Evolutionary conservation across 2,888 invertebrate genomes (phyloP).

Genomic region (Eupithecia subfuscata): DNA sequence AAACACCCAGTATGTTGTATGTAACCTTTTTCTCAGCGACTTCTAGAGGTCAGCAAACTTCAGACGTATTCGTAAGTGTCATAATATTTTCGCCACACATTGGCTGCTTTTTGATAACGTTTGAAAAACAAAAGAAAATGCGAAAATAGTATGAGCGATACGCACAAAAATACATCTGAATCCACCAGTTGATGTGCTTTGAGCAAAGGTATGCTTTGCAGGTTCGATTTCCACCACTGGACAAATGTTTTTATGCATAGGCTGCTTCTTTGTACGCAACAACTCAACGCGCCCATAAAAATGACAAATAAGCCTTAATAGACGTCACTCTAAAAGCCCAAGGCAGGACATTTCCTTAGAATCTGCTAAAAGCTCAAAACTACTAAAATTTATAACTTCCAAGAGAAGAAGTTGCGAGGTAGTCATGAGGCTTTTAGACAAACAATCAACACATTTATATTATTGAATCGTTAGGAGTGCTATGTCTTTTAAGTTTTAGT

Average conservation of each 20-base stretch:
- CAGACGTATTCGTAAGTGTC: no score
- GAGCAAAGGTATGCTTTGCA: neutral
- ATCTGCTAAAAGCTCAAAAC: neutral
- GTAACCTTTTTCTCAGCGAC: no score
- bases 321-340: neutral
- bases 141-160: neutral
- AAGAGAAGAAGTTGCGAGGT: constrained; percentile 4
- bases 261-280: neutral
- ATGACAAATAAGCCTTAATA: neutral
- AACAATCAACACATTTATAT: neutral
- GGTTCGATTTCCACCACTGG: neutral
- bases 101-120: no score
- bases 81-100: no score
- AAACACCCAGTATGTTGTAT: no score
- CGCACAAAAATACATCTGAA: neutral
- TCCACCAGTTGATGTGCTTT: neutral
- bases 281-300: neutral
- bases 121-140: no score
- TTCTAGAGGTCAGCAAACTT: no score
- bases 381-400: neutral
- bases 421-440: neutral
- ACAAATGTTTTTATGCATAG: neutral
- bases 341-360: neutral
- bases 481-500: neutral
- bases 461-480: neutral